Evolutionary conservation across 1,140 invertebrate genomes (phyloP), one percentile per base, ranked within the genome.

Genomic region (Xylocopa sonorina): DNA sequence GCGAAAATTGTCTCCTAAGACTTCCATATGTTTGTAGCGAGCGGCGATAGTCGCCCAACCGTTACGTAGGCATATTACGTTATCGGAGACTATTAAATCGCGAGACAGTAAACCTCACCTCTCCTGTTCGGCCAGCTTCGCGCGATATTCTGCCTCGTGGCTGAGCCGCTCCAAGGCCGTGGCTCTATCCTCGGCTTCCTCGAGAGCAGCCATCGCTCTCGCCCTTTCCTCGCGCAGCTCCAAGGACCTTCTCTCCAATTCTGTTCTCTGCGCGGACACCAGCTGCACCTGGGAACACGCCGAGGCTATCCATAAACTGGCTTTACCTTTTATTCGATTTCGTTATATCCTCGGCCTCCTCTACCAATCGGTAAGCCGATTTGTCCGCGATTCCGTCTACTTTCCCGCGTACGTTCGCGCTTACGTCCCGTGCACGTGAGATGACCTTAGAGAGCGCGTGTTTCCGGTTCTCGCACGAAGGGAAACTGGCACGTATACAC

Each of bases 131-230:
- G 93, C 92, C 80, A 87, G 72, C 84, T 88, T 92, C 41, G 91
- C 91, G 55, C 92, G 89, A 72, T 90, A 90, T 88, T 97, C 96
- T 93, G 98, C 97, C 93, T 98, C 97, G 87, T 96, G 95, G 29
- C 96, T 94, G 89, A 97, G 96, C 89, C 96, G 95, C 90, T 98
- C 97, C 83, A 98, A 93, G 87, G 97, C 94, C 75, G 96, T 91
- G 81, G 98, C 98, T 89, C 97, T 95, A 92, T 99, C 97, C 66
- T 96, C 96, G 46, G 97, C 96, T 92, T 98, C 98, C 85, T 99
- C 97, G 67, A 98, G 93, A 62, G 96, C 96, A 29, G 95, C 94
- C 48, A 95, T 94, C 38, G 98, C 93, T 66, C 94, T 94, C 75
- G 98, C 96, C 87, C 97, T 94, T 91, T 99, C 97, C 64, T 95